Conservation (phyloP, 2,797 vertebrate genomes). For the Labeo calbasu region DNA sequence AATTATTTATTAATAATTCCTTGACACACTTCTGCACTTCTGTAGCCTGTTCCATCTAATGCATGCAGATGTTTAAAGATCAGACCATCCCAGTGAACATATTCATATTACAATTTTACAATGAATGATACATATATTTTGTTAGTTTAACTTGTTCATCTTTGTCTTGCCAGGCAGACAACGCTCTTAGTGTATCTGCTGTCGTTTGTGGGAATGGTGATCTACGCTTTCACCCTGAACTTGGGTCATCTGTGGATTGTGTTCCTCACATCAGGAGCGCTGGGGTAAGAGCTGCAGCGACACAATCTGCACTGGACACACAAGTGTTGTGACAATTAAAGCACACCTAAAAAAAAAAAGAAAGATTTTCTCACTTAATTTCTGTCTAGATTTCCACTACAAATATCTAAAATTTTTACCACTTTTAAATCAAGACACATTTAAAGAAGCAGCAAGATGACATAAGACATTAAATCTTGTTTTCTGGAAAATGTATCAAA, state of each 20-base stretch:
- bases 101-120: no score
- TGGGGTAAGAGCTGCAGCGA: constrained; percentile 83
- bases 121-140: not conserved
- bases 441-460: not conserved
- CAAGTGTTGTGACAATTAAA: not conserved
- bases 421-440: not conserved
- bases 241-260: constrained; percentile 89
- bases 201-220: constrained; percentile 88
- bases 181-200: constrained; percentile 86
- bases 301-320: not conserved
- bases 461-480: not conserved
- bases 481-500: not conserved
- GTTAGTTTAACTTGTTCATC: not conserved
- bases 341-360: not conserved
- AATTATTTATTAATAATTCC: not conserved
- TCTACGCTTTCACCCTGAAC: constrained; percentile 86
- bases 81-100: not conserved
- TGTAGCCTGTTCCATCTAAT: not conserved
- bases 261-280: constrained; percentile 85
- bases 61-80: not conserved
- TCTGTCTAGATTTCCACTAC: no score
- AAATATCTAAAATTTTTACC: no score
- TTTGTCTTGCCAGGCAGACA: constrained; percentile 82
- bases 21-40: not conserved
- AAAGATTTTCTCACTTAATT: no score